Base-by-base conservation (phyloP, 2,888 invertebrate species). In the Willowsia nigromaculata region DNA sequence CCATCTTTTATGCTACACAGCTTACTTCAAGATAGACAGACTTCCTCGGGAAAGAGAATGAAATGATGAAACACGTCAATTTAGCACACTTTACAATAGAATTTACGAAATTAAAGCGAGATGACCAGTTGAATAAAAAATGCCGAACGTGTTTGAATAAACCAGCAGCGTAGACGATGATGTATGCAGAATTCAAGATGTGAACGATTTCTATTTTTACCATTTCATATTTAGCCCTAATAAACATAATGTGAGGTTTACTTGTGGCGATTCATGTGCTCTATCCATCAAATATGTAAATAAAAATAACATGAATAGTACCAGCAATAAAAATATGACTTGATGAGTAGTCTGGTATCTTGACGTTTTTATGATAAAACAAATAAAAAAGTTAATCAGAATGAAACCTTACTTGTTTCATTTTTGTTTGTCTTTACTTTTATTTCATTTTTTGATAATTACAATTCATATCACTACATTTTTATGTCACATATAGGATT, bases 401-500 rank as follows among this genome's bases (percentile, higher is more conserved):
- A 59, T 25, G 4, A 27, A 59, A 15, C n/a, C n/a, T 27, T 27
- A 59, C 27, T 11, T 27, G 18, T n/a, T 30, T 65, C 0, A n/a
- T 33, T 37, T n/a, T n/a, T 65, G 62, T 33, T 33, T 30, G 15
- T 33, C 13, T 65, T 6, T 56, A 13, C 27, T 65, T 68, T 68
- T 68, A 40, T 68, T 68, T 33, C 33, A 22, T 40, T 68, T 68
- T 68, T 68, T 68, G 2, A 40, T 22, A 68, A 68, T 68, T 68
- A 68, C 68, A 68, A 40, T 18, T 68, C 68, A 68, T 68, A 68
- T 68, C 68, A 68, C 37, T 40, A 68, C 33, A 40, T 18, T 68
- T 22, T 40, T 40, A 65, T 33, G 30, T 65, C 33, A 65, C 33
- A 59, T n/a, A n/a, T 1, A 53, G 15, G 33, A 65, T 22, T 22